Evolutionary conservation across 1,140 invertebrate genomes (phyloP).

Genomic region (Yoshiicerus persimilis): DNA sequence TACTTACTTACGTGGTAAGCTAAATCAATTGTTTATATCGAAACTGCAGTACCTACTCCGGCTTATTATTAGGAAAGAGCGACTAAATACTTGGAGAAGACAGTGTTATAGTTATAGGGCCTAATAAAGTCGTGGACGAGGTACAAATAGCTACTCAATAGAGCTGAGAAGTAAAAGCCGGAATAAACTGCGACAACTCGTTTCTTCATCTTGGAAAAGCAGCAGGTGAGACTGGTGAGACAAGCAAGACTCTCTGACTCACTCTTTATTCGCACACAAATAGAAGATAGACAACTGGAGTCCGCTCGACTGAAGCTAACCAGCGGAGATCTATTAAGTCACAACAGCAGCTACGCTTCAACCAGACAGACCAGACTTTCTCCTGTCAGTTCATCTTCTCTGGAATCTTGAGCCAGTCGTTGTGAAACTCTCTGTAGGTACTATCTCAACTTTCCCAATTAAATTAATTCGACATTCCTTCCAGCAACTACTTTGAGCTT

Average conservation of each 20-base stretch:
- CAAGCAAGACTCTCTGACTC: neutral
- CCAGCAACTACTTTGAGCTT: neutral
- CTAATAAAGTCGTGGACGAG: neutral
- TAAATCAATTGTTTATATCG: neutral
- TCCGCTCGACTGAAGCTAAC: neutral
- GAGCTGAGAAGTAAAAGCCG: neutral
- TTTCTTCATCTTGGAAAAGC: neutral
- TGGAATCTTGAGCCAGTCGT: neutral
- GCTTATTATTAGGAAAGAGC: neutral
- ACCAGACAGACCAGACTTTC: neutral
- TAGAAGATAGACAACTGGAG: neutral
- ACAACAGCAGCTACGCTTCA: neutral
- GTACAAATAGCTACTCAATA: neutral
- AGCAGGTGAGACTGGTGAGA: slow-evolving; percentile 6
- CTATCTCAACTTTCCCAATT: neutral
- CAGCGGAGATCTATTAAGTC: neutral
- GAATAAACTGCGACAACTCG: neutral
- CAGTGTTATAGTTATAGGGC: too few species aligned
- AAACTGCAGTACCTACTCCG: too few species aligned
- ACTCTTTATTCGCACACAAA: neutral
- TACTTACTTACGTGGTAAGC: too few species aligned
- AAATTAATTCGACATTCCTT: neutral
- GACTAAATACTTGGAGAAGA: neutral
- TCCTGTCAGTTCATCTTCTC: neutral
- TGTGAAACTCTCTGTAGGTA: neutral